Evolutionary conservation across 2,888 invertebrate species (phyloP).

Genomic region (Pollenia amentaria): DNA sequence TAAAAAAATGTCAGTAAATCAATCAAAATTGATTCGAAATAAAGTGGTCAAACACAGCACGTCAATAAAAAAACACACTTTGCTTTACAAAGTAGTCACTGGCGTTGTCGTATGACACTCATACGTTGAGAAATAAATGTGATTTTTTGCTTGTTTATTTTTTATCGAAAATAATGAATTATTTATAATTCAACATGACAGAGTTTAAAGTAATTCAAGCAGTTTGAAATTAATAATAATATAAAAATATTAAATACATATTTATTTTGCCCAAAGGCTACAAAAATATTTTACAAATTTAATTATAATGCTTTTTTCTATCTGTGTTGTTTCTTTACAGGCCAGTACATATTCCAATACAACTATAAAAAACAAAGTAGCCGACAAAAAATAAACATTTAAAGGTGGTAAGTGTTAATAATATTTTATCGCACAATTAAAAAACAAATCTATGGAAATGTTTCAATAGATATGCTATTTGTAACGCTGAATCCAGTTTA

Average conservation of each 20-base stretch:
- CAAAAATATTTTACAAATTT: conserved; percentile 44
- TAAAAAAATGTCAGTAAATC: conserved; percentile 69
- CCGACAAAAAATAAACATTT: conserved; percentile 27
- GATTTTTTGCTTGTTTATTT: conserved; percentile 31
- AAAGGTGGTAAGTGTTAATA: conserved; percentile 55
- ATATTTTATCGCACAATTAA: conserved; percentile 9
- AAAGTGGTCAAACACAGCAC: conserved; percentile 63
- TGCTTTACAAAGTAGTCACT: conserved; percentile 5
- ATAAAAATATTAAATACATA: conserved; percentile 31
- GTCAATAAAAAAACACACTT: conserved; percentile 41
- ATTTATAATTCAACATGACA: conserved; percentile 65
- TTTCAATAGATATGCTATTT: neutral
- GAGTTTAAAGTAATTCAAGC: conserved; percentile 51
- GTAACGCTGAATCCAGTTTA: no score
- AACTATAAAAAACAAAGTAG: conserved; percentile 4
- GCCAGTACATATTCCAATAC: conserved; percentile 54
- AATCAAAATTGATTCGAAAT: conserved; percentile 71
- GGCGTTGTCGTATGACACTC: neutral
- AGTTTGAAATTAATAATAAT: conserved; percentile 49
- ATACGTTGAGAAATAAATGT: conserved; percentile 4
- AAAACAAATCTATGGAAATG: conserved; percentile 12
- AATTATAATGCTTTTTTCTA: conserved; percentile 35
- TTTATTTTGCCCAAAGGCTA: conserved; percentile 47
- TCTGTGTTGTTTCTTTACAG: conserved; percentile 53
- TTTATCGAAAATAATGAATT: conserved; percentile 55